These are phyloP conservation scores for Neelides folsomi DNA, from an alignment of 2,888 invertebrate genomes.

Conservation along the genomic window DNA sequence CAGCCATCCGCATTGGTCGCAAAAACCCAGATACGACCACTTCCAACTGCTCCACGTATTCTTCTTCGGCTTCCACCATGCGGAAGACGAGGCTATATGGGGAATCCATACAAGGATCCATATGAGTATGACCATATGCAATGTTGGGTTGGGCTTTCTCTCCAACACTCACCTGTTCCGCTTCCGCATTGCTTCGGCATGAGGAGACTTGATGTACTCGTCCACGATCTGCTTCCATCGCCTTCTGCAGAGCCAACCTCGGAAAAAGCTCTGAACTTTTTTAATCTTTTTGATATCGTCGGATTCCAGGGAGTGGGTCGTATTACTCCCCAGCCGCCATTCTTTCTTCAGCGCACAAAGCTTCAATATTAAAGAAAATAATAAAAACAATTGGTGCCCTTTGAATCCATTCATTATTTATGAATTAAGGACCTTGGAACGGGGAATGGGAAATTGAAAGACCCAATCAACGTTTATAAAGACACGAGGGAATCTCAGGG, in stretches of 20 bases:
- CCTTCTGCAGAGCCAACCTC: slow-evolving; percentile 80
- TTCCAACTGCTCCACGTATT: slow-evolving; percentile 81
- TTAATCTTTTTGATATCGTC: slow-evolving; percentile 77
- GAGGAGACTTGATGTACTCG: slow-evolving; percentile 84
- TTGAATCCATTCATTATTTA: neutral
- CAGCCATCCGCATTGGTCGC: slow-evolving; percentile 83
- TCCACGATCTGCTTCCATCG: slow-evolving; percentile 92
- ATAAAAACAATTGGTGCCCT: slow-evolving; percentile 1
- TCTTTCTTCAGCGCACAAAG: slow-evolving; percentile 68
- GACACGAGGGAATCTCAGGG: neutral
- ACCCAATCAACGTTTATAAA: neutral
- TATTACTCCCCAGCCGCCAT: slow-evolving; percentile 46
- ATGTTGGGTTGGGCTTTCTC: neutral
- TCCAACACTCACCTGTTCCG: slow-evolving; percentile 54
- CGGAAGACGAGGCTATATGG: slow-evolving; percentile 71
- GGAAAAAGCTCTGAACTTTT: slow-evolving; percentile 72
- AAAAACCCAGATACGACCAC: slow-evolving; percentile 72
- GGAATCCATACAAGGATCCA: too few species aligned
- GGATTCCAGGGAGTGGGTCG: slow-evolving; percentile 43
- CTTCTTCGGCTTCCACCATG: slow-evolving; percentile 87
- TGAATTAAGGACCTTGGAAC: neutral
- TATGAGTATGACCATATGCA: too few species aligned
- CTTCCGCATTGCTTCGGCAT: slow-evolving; percentile 85
- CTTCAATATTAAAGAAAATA: slow-evolving; percentile 40
- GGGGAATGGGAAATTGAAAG: neutral